phyloP scores from a whole-genome alignment of 2,113 vertebrate genomes.

The Colossoma macropomum region DNA sequence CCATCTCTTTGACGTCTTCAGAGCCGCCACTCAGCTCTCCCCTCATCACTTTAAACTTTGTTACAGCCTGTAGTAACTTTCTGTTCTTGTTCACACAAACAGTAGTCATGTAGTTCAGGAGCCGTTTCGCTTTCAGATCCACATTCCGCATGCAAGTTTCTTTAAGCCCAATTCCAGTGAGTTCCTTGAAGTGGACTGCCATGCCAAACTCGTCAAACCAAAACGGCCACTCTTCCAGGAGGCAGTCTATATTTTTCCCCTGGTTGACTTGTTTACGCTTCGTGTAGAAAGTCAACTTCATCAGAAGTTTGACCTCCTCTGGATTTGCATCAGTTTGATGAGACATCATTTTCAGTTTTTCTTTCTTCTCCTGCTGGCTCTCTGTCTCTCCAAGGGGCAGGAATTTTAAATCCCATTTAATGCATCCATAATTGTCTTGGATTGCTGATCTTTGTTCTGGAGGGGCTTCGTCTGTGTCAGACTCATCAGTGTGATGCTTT shows the following conservation, averaged over 20 bases:
- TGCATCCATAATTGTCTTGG: constrained; percentile 9
- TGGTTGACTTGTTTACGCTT: constrained; percentile 51
- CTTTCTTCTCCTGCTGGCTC: constrained; percentile 10
- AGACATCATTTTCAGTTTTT: constrained; percentile 45
- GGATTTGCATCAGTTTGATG: constrained; percentile 43
- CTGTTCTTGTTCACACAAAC: constrained; percentile 5
- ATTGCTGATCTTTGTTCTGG: constrained; percentile 8
- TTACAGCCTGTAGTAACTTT: neutral
- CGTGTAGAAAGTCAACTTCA: constrained; percentile 55
- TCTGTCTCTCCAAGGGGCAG: constrained; percentile 33
- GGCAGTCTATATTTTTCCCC: constrained; percentile 45
- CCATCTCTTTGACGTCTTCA: too few relatives aligned
- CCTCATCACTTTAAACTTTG: neutral
- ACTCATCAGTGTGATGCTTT: constrained; percentile 6
- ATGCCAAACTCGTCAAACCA: too few relatives aligned
- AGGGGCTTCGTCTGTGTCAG: neutral
- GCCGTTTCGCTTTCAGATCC: neutral
- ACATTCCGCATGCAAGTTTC: too few relatives aligned
- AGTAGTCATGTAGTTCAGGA: neutral
- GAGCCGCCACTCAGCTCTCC: neutral
- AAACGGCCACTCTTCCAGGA: constrained; percentile 31
- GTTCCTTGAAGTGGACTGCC: too few relatives aligned
- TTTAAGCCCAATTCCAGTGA: neutral
- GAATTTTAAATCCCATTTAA: constrained; percentile 32
- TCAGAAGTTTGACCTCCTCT: too few relatives aligned